phyloP scores from a whole-genome alignment of 2,888 invertebrate genomes.

The Lithophane socia region DNA sequence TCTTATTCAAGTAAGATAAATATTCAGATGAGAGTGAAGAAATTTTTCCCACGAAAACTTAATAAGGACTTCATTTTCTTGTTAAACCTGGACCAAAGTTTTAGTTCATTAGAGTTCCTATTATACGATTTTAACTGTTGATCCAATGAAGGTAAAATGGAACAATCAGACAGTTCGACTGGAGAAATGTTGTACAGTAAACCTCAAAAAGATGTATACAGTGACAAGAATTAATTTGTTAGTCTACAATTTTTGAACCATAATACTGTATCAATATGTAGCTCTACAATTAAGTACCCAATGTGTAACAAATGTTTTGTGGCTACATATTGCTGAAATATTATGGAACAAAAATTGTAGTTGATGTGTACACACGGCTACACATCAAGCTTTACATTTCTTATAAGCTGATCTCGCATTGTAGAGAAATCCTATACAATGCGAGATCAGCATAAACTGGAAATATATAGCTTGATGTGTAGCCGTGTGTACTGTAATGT shows the following conservation, averaged over 20 bases:
- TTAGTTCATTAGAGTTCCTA: conserved; percentile 38
- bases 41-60: conserved; percentile 15
- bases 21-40: conserved; percentile 10
- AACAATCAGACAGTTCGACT: conserved; percentile 25
- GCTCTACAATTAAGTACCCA: not conserved
- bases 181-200: conserved; percentile 41
- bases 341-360: not conserved
- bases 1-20: conserved; percentile 7
- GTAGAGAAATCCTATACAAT: too few species aligned
- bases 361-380: too few species aligned
- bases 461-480: too few species aligned
- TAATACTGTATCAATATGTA: not conserved
- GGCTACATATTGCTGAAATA: not conserved
- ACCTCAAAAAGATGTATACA: not conserved
- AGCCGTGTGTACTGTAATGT: too few species aligned
- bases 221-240: not conserved
- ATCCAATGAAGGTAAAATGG: conserved; percentile 24
- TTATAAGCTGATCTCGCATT: too few species aligned
- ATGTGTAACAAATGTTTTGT: not conserved
- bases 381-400: too few species aligned
- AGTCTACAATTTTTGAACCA: not conserved
- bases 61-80: conserved; percentile 23
- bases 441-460: too few species aligned
- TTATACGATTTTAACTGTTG: conserved; percentile 40
- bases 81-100: conserved; percentile 31